These are phyloP conservation scores for Drosophila merina DNA, from an alignment of 2,888 invertebrate species.

Conservation along the genomic window DNA sequence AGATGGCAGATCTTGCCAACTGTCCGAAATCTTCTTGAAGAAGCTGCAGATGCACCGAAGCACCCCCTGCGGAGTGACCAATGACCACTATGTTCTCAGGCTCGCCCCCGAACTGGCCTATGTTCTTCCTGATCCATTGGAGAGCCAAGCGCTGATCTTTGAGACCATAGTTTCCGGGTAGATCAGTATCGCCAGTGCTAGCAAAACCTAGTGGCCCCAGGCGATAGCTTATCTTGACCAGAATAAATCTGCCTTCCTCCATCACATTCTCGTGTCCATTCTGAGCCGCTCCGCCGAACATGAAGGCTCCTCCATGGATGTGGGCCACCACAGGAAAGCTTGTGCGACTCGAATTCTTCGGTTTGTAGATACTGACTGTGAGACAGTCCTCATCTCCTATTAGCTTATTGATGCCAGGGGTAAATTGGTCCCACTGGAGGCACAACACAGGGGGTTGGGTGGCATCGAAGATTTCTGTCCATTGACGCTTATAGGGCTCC, in stretches of 20 bases:
- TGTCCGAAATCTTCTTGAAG: constrained; percentile 85
- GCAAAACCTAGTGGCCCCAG: constrained; percentile 90
- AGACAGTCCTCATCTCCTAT: constrained; percentile 89
- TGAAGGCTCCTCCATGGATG: constrained; percentile 89
- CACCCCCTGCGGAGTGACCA: constrained; percentile 90
- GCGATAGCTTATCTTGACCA: constrained; percentile 89
- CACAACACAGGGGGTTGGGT: constrained; percentile 86
- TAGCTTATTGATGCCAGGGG: constrained; percentile 59
- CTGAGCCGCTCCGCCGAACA: constrained; percentile 85
- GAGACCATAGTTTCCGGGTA: constrained; percentile 84
- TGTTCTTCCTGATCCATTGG: constrained; percentile 54
- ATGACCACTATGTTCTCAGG: constrained; percentile 88
- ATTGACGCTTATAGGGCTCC: constrained; percentile 83
- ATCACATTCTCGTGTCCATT: constrained; percentile 86
- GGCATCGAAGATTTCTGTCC: constrained; percentile 84
- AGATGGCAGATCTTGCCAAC: constrained; percentile 75
- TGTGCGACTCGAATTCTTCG: constrained; percentile 69
- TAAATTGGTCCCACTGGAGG: constrained; percentile 86
- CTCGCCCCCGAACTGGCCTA: constrained; percentile 82
- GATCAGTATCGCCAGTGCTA: constrained; percentile 88
- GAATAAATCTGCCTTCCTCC: constrained; percentile 86
- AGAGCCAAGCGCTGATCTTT: constrained; percentile 64
- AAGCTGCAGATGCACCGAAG: constrained; percentile 90
- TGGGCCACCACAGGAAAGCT: constrained; percentile 87
- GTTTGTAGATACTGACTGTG: constrained; percentile 87